A percentile compares a stretch with the other conserved stretches of the same genome.
These are phyloP conservation scores for Hydrocynus forskahlii DNA, from an alignment of 2,797 vertebrate genomes.

Conservation along the genomic window DNA sequence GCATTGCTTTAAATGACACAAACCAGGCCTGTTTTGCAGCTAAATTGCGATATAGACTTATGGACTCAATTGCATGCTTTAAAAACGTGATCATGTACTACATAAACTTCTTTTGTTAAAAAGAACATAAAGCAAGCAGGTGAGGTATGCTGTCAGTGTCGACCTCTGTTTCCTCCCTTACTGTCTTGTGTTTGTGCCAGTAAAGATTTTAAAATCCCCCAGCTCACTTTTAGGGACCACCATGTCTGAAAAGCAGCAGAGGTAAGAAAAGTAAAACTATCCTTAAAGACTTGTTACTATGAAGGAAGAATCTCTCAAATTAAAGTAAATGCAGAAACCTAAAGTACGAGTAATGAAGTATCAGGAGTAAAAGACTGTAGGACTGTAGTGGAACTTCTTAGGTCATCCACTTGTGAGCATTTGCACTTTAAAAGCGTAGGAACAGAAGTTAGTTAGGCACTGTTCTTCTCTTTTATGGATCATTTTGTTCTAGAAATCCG, in stretches of 20 bases:
- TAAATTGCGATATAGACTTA: too few relatives aligned
- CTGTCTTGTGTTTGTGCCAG: background rate
- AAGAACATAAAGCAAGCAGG: slow-evolving; percentile 51
- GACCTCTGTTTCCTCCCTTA: background rate
- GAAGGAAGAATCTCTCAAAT: background rate
- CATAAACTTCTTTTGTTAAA: too few relatives aligned
- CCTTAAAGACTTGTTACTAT: background rate
- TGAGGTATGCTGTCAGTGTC: background rate
- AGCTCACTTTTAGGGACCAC: background rate
- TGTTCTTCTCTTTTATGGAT: background rate
- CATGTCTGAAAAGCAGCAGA: background rate
- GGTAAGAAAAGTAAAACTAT: background rate
- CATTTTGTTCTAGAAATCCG: background rate
- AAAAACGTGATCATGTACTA: too few relatives aligned
- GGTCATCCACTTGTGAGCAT: background rate
- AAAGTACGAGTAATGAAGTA: background rate
- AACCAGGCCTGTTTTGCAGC: too few relatives aligned
- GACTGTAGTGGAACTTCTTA: background rate
- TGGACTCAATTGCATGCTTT: too few relatives aligned
- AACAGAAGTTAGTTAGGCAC: background rate
- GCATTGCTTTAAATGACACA: too few relatives aligned
- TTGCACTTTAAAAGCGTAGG: background rate
- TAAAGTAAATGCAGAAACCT: background rate
- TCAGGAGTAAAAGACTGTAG: background rate
- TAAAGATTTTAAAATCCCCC: background rate